phyloP scores from a whole-genome alignment of 92 coral and sea anemone genomes.

The Porites divaricata region DNA sequence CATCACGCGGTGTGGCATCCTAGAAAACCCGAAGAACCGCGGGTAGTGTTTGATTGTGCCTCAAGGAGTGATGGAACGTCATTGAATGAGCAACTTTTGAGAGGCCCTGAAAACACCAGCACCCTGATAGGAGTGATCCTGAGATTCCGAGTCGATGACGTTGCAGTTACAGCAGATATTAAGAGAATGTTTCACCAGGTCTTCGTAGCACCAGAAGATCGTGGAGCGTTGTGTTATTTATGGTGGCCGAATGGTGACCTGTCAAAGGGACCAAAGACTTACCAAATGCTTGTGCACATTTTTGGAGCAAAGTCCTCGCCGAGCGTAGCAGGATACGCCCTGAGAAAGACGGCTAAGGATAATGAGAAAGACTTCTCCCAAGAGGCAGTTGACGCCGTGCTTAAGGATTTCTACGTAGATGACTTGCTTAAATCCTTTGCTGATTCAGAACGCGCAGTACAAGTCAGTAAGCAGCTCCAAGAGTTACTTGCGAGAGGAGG shows the following conservation, averaged over 20 bases:
- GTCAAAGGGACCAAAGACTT: slow-evolving; percentile 46
- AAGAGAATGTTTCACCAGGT: slow-evolving; percentile 78
- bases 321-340: slow-evolving; percentile 54
- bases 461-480: slow-evolving; percentile 42
- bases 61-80: slow-evolving; percentile 65
- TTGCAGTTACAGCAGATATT: slow-evolving; percentile 71
- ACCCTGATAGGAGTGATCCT: slow-evolving; percentile 66
- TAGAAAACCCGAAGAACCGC: slow-evolving; percentile 71
- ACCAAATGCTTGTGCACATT: slow-evolving; percentile 63
- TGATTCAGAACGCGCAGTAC: slow-evolving; percentile 31
- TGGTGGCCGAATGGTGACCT: slow-evolving; percentile 76
- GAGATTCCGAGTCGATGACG: slow-evolving; percentile 57
- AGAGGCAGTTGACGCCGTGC: slow-evolving; percentile 44
- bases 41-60: slow-evolving; percentile 80
- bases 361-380: slow-evolving; percentile 37
- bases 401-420: slow-evolving; percentile 52
- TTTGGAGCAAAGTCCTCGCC: slow-evolving; percentile 62
- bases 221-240: slow-evolving; percentile 72
- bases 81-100: slow-evolving; percentile 62
- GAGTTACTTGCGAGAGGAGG: slow-evolving; percentile 70
- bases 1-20: slow-evolving; percentile 83
- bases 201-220: slow-evolving; percentile 70
- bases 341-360: slow-evolving; percentile 53
- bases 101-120: slow-evolving; percentile 75
- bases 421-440: slow-evolving; percentile 49